These are phyloP conservation scores for Cotesia typhae DNA, from an alignment of 1,140 invertebrate genomes.

Conservation along the genomic window DNA sequence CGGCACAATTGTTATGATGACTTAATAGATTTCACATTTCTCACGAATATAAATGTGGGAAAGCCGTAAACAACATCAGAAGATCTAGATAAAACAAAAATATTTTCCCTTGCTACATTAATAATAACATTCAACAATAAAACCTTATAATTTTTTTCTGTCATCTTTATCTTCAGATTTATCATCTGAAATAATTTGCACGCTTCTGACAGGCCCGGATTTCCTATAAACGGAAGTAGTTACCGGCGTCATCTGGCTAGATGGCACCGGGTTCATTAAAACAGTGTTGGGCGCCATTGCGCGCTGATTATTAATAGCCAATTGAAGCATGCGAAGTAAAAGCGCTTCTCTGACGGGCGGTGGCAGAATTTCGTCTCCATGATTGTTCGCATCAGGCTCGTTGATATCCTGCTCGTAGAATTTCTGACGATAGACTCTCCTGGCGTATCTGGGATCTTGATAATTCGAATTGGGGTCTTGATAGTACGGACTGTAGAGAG, in stretches of 20 bases:
- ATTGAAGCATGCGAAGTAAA: conserved; percentile 73
- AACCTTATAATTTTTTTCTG: conserved; percentile 54
- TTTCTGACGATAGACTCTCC: conserved; percentile 61
- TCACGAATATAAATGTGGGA: not conserved
- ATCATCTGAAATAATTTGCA: conserved; percentile 59
- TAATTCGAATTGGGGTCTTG: conserved; percentile 69
- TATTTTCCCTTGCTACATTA: not conserved
- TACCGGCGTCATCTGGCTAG: conserved; percentile 46
- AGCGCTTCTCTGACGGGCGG: conserved; percentile 74
- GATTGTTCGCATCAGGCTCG: conserved; percentile 53
- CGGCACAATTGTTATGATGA: no score
- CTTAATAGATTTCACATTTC: not conserved
- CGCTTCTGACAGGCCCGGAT: conserved; percentile 56
- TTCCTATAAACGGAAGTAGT: conserved; percentile 55
- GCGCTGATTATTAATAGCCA: conserved; percentile 73
- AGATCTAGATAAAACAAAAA: not conserved
- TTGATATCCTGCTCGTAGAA: conserved; percentile 54
- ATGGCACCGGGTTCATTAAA: not conserved
- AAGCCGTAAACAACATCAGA: not conserved
- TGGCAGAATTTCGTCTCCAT: conserved; percentile 70
- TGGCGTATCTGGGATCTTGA: conserved; percentile 57
- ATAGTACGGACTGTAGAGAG: conserved; percentile 46
- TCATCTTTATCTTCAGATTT: conserved; percentile 53
- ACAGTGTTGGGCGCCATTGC: conserved; percentile 43
- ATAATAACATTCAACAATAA: not conserved